phyloP scores from a whole-genome alignment of 2,888 invertebrate genomes.

The Frankliniella fusca region DNA sequence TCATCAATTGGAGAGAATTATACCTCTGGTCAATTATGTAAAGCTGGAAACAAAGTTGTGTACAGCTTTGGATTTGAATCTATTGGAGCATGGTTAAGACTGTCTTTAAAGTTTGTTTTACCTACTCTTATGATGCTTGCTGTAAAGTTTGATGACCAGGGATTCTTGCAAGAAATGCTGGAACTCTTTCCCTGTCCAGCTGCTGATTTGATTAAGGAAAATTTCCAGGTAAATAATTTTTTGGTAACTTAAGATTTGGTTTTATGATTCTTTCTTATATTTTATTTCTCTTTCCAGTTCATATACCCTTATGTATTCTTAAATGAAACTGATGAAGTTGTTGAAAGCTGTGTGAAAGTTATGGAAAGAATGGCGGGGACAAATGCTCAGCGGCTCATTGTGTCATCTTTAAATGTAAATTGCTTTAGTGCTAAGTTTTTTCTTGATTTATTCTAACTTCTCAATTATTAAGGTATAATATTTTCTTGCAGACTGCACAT shows the following conservation, averaged over 20 bases:
- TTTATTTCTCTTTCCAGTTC: slow-evolving; percentile 53
- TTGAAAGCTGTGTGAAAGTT: slow-evolving; percentile 58
- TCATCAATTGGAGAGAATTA: not conserved
- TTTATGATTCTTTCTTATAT: slow-evolving; percentile 34
- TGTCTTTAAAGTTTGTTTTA: not conserved
- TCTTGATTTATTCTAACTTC: slow-evolving; percentile 34
- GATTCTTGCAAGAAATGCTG: not conserved
- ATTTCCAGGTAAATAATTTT: slow-evolving; percentile 33
- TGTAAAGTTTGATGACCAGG: not conserved
- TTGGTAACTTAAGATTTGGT: slow-evolving; percentile 22
- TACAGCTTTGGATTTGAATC: slow-evolving; percentile 8
- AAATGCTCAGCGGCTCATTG: slow-evolving; percentile 28
- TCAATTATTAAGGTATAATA: not conserved
- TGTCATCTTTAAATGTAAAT: slow-evolving; percentile 17
- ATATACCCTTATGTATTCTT: slow-evolving; percentile 68
- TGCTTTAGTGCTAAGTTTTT: slow-evolving; percentile 16
- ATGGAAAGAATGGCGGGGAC: slow-evolving; percentile 44
- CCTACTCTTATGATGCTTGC: not conserved
- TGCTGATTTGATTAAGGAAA: slow-evolving; percentile 30
- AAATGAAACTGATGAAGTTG: slow-evolving; percentile 56
- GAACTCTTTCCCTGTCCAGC: not conserved
- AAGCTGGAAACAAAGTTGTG: not conserved
- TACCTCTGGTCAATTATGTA: not conserved
- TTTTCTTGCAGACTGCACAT: slow-evolving; percentile 52
- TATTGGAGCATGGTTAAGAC: not conserved